Conservation (phyloP, 37 sponge, comb jelly and placozoan genomes). For the Hexactinellida sp. region DNA sequence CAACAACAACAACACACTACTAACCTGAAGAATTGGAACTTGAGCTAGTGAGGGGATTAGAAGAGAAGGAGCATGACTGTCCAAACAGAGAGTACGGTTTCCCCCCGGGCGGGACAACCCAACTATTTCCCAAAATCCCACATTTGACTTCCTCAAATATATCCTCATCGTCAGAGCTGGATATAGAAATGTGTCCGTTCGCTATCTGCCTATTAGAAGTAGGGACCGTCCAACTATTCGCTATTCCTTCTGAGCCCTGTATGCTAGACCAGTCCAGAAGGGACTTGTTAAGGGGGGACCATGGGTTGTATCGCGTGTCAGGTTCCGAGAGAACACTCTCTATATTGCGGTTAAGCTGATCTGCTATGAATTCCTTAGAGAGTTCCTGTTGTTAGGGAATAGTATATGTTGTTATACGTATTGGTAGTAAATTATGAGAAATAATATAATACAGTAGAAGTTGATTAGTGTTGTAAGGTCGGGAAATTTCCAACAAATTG, state of each 20-base stretch:
- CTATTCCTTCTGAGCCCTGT: not conserved
- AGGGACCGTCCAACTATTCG: not conserved
- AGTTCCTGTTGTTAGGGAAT: not conserved
- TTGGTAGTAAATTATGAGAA: no score
- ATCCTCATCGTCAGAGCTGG: not conserved
- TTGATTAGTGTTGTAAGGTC: no score
- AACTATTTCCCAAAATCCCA: not conserved
- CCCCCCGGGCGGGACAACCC: not conserved
- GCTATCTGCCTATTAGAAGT: no score
- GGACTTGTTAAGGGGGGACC: not conserved
- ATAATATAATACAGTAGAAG: no score
- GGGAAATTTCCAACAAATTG: no score
- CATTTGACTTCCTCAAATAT: not conserved
- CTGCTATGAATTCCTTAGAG: conserved; percentile 7
- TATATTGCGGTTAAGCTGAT: not conserved
- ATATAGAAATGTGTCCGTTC: not conserved
- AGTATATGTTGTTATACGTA: not conserved
- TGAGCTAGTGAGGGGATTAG: not conserved
- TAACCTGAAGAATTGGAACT: not conserved
- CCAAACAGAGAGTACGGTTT: conserved; percentile 4
- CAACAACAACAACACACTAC: no score
- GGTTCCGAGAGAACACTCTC: not conserved
- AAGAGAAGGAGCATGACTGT: not conserved
- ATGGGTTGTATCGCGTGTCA: not conserved
- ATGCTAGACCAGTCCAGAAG: not conserved